Conservation (phyloP, 2,113 vertebrate species). For the Apodemus sylvaticus region DNA sequence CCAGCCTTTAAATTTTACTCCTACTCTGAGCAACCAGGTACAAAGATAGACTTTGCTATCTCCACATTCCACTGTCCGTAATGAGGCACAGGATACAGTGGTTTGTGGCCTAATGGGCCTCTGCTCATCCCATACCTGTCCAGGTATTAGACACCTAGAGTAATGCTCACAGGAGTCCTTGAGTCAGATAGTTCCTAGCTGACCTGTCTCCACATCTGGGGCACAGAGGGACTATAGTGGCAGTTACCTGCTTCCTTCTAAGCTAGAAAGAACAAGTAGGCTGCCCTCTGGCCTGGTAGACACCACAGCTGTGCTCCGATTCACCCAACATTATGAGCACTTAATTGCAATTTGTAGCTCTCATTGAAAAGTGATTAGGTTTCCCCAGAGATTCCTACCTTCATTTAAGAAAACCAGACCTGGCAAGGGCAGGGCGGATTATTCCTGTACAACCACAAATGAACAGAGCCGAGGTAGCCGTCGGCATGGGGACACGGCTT, state of each 20-base stretch:
- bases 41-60: background rate
- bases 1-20: background rate
- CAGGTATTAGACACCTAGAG: background rate
- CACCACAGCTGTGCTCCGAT: background rate
- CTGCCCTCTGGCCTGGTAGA: background rate
- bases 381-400: slow-evolving; percentile 14
- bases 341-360: slow-evolving; percentile 51
- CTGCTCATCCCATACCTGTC: fast-evolving
- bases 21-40: background rate
- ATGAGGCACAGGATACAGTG: background rate
- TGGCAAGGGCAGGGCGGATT: background rate
- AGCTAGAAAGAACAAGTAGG: background rate
- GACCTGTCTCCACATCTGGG: background rate
- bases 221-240: background rate
- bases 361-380: slow-evolving; percentile 38
- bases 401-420: background rate
- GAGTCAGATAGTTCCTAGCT: too few species aligned
- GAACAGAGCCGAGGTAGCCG: background rate
- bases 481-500: background rate
- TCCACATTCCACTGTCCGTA: background rate
- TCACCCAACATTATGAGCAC: background rate
- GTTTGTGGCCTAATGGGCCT: fast-evolving
- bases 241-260: background rate
- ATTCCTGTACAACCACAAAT: background rate
- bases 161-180: background rate